Base-by-base conservation (phyloP, 2,888 invertebrate species). In the Pomacea canaliculata region DNA sequence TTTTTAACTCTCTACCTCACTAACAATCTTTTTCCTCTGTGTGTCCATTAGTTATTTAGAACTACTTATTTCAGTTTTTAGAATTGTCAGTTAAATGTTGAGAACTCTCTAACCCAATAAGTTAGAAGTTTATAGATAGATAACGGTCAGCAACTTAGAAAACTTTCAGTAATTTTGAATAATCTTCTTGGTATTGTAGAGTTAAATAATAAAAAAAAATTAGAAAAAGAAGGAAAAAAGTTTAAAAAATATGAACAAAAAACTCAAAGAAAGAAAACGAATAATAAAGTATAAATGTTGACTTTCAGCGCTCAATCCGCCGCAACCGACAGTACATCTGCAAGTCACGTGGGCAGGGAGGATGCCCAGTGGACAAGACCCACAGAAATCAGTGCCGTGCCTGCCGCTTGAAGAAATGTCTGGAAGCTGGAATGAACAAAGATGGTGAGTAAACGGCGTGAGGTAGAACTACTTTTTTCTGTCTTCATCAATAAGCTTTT, bases 351-450 rank as follows among this genome's bases (percentile, higher is more conserved):
- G 0, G 99, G 98, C 69, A 99, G 1, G 99, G 99, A 8, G 93
- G 96, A 71, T 99, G 99, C 90, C 94, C 98, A 79, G 98, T 99
- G 71, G 99, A 99, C 93, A 99, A 99, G 91, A 98, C 99, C 0
- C 99, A 99, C 91, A 93, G 99, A 82, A 99, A 99, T 92, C 99
- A 99, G 91, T 99, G 99, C 91, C 99, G 99, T 91, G 99, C 99
- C 0, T 99, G 99, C 91, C 93, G 99, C 70, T 93, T 99, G 84
- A 98, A 98, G 93, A 99, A 99, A 92, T 99, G 99, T 91, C 93
- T 99, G 84, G 94, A 96, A 82, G 98, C 98, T 96, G 99, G 99
- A 80, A 99, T 99, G 99, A 99, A 99, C 92, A 99, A 99, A 93
- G 99, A 99, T 92, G 99, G 99, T 99, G 92, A 94, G 96, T 91